phyloP scores from a whole-genome alignment of 2,797 vertebrate genomes.

The Enteromius anoplus region DNA sequence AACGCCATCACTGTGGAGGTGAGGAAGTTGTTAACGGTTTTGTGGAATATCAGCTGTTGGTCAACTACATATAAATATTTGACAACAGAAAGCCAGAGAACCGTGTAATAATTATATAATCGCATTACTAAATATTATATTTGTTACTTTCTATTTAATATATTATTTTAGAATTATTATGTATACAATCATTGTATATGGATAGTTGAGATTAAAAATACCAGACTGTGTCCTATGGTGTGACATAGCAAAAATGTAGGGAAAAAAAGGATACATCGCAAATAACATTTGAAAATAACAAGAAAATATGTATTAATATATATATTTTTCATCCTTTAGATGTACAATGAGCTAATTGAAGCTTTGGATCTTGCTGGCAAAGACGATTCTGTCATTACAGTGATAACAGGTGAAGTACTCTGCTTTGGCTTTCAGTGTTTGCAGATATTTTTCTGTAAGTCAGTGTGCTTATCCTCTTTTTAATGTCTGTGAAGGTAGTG shows the following conservation, averaged over 20 bases:
- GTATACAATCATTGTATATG: no score
- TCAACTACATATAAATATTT: background rate
- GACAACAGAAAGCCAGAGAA: background rate
- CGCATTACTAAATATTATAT: background rate
- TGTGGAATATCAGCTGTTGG: background rate
- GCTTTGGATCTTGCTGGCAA: constrained; percentile 85
- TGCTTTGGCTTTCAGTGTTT: background rate
- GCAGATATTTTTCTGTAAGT: background rate
- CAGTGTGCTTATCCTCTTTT: background rate
- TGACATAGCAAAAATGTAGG: no score
- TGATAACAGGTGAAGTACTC: constrained; percentile 84
- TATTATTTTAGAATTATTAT: background rate
- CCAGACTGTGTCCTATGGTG: no score
- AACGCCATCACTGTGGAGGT: constrained; percentile 89
- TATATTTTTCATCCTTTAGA: constrained; percentile 70
- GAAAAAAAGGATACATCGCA: no score
- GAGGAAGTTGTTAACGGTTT: background rate
- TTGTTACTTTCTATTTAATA: background rate
- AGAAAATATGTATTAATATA: background rate
- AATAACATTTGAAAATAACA: background rate
- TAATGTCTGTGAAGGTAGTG: constrained; percentile 76
- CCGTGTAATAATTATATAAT: background rate
- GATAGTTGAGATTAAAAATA: no score
- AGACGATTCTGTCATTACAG: constrained; percentile 83
- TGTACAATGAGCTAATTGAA: constrained; percentile 86